These are phyloP conservation scores for Cydia splendana DNA, from an alignment of 1,140 invertebrate genomes.

Conservation along the genomic window DNA sequence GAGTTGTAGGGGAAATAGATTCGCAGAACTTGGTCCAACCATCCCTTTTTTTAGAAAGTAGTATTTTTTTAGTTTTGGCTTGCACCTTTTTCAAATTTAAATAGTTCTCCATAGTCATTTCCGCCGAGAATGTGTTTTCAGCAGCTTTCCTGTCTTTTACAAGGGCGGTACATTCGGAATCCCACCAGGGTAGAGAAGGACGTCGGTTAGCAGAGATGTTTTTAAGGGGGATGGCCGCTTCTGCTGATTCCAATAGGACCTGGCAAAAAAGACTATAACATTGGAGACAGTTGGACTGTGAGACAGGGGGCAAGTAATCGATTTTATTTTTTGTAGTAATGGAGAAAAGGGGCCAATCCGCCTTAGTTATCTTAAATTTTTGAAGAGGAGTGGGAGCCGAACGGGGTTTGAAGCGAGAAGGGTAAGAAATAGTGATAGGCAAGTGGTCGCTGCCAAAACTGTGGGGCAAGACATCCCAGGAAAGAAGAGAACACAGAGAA, in stretches of 20 bases:
- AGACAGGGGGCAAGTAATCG: background rate
- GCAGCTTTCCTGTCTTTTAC: background rate
- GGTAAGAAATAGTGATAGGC: slow-evolving; percentile 29
- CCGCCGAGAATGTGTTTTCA: background rate
- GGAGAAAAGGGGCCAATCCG: background rate
- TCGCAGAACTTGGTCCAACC: background rate
- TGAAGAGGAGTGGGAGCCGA: too few relatives aligned
- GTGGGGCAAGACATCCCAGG: slow-evolving; percentile 9
- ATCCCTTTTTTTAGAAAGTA: background rate
- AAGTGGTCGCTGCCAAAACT: slow-evolving; percentile 34
- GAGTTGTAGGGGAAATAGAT: background rate
- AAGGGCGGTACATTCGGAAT: background rate
- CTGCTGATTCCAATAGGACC: background rate
- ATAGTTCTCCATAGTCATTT: background rate
- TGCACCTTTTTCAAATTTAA: background rate
- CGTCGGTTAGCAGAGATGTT: background rate
- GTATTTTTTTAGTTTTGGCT: background rate
- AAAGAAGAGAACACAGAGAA: background rate
- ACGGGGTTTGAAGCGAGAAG: too few relatives aligned
- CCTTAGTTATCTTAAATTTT: too few relatives aligned
- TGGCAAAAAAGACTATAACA: background rate
- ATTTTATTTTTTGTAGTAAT: background rate
- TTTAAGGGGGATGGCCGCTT: background rate
- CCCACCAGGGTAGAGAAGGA: background rate
- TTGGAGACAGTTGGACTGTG: background rate